phyloP scores from a whole-genome alignment of 2,888 invertebrate genomes.

The Apeira syringaria region DNA sequence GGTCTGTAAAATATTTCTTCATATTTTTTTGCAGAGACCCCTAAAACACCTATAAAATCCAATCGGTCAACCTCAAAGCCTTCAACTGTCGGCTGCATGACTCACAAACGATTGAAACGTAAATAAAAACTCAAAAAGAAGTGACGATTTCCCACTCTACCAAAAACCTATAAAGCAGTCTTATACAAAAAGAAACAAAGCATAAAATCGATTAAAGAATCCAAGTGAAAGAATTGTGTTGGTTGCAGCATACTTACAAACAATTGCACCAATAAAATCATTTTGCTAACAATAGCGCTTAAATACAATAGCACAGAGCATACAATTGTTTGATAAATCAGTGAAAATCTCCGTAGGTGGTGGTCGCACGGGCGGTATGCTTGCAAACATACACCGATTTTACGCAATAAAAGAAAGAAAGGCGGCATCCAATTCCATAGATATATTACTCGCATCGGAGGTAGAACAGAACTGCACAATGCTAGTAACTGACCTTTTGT shows the following conservation, averaged over 20 bases:
- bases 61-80: constrained; percentile 59
- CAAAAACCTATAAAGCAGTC: background rate
- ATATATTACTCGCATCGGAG: constrained; percentile 8
- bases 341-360: constrained; percentile 66
- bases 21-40: constrained; percentile 10
- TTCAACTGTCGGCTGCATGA: constrained; percentile 48
- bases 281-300: background rate
- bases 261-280: background rate
- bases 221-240: background rate
- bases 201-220: background rate
- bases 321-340: constrained; percentile 6
- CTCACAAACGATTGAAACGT: constrained; percentile 66
- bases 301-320: background rate
- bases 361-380: constrained; percentile 65
- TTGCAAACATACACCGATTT: constrained; percentile 63
- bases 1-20: too few relatives aligned
- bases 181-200: background rate
- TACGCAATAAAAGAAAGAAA: constrained; percentile 55
- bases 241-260: background rate
- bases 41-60: constrained; percentile 46
- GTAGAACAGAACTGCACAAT: constrained; percentile 23
- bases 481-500: constrained; percentile 64
- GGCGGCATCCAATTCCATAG: constrained; percentile 52
- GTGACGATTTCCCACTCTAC: constrained; percentile 48
- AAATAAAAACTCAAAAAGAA: constrained; percentile 57